Percentiles rank a stretch among this genome's conserved stretches.
Conservation (phyloP, 1,140 invertebrate species). For the Drosophila neocordata region DNA sequence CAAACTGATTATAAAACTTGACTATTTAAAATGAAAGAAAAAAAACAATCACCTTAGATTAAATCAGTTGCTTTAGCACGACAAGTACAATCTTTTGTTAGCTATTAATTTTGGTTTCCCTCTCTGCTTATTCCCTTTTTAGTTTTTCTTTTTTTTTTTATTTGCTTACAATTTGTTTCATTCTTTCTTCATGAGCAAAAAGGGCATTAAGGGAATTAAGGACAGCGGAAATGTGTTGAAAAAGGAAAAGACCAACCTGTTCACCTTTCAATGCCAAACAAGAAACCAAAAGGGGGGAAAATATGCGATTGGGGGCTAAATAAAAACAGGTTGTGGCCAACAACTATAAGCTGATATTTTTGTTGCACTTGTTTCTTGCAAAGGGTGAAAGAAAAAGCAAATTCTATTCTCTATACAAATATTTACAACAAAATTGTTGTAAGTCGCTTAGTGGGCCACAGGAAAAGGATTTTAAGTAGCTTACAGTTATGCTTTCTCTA, state of each 20-base stretch:
- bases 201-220: conserved; percentile 11
- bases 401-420: conserved; percentile 18
- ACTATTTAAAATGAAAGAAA: too few relatives aligned
- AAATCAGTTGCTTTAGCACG: conserved; percentile 12
- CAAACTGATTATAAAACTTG: too few relatives aligned
- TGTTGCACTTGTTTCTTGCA: neutral
- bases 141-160: neutral
- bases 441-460: conserved; percentile 46
- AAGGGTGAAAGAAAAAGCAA: conserved; percentile 2
- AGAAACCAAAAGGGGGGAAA: neutral
- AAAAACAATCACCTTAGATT: conserved; percentile 24
- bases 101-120: conserved; percentile 10
- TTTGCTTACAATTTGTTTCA: conserved; percentile 3
- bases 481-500: conserved; percentile 23
- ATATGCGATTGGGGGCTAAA: conserved; percentile 26
- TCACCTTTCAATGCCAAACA: conserved; percentile 5
- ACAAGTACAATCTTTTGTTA: neutral
- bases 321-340: conserved; percentile 19
- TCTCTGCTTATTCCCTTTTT: neutral
- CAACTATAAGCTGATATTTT: conserved; percentile 18
- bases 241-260: conserved; percentile 1
- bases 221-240: conserved; percentile 6
- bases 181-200: neutral
- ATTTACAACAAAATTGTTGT: conserved; percentile 48
- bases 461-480: conserved; percentile 39